Evolutionary conservation across 2,888 invertebrate species (phyloP).

Genomic region (Epistrophella euchroma): DNA sequence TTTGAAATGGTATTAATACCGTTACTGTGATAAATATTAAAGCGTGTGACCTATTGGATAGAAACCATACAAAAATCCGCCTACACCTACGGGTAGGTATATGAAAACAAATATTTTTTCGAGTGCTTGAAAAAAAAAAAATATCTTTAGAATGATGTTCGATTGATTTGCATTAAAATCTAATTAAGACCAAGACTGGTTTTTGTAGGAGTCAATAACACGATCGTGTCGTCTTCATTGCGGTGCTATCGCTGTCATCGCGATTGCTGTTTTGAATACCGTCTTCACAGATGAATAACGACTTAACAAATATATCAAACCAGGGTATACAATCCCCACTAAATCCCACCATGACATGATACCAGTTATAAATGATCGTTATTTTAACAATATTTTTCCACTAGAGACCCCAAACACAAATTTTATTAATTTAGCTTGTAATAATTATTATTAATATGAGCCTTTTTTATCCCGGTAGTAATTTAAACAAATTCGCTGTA

Average conservation of each 20-base stretch:
- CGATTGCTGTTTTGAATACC: slow-evolving; percentile 51
- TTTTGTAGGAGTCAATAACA: slow-evolving; percentile 70
- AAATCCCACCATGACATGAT: background rate
- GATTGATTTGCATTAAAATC: slow-evolving; percentile 60
- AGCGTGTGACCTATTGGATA: slow-evolving; percentile 39
- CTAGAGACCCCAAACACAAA: slow-evolving; percentile 18
- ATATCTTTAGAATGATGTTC: slow-evolving; percentile 44
- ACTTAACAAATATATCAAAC: slow-evolving; percentile 52
- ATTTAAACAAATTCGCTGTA: slow-evolving; percentile 13
- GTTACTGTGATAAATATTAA: background rate
- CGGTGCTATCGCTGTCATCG: slow-evolving; percentile 44
- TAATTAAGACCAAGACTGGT: slow-evolving; percentile 42
- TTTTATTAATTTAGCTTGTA: slow-evolving; percentile 10
- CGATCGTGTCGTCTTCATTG: slow-evolving; percentile 46
- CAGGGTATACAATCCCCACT: slow-evolving; percentile 11
- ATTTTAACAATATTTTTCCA: slow-evolving; percentile 27
- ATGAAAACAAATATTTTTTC: background rate
- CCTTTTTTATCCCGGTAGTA: slow-evolving; percentile 35
- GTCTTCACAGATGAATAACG: slow-evolving; percentile 25
- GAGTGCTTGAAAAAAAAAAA: background rate
- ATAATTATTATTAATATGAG: background rate
- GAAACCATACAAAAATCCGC: background rate
- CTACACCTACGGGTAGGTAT: background rate
- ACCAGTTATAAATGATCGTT: slow-evolving; percentile 38
- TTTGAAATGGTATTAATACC: slow-evolving; percentile 8